Evolutionary conservation across 2,888 invertebrate genomes (phyloP), one percentile per base, ranked within the genome.

Genomic region (Podabrus alpinus): DNA sequence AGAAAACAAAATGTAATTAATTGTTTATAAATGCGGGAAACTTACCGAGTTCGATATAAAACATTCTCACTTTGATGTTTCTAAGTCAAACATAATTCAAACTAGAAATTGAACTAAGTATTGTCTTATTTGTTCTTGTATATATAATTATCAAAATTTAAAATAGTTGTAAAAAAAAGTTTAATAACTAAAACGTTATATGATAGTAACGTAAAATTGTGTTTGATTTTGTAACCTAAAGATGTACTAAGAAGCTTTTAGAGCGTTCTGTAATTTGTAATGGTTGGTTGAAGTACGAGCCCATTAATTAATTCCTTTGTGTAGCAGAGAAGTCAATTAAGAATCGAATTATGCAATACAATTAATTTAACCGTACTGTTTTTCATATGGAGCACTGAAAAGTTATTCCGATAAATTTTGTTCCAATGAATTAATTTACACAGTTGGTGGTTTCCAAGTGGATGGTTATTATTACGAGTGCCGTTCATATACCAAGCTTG

Each of bases 161-260:
- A 7, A 45, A n/a, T 45, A 45, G n/a, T n/a, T 45, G 2, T 2
- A 5, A 2, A 0, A 2, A 0, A n/a, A 45, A 45, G n/a, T 45
- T 25, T n/a, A 7, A 13, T 13, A 13, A 29, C 13, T 13, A 13
- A 29, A 29, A 13, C 13, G 13, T 29, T 29, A 11, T 25, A 10
- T 29, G 29, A 29, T 13, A 29, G 13, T 3, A 29, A 29, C 13
- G 45, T 45, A 45, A 45, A 45, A 45, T 45, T 45, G 2, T 45
- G 45, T 45, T 45, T 45, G 45, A 45, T 45, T n/a, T 45, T n/a
- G n/a, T 45, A 45, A 45, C 45, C 45, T 45, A 45, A 61, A 29
- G 71, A 71, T 59, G 71, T 29, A 76, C 73, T 73, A 78, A 70
- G 77, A 73, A 72, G 67, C 68, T 76, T 69, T 74, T 72, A 77